phyloP scores from a whole-genome alignment of 2,113 vertebrate species.

The Mirounga angustirostris region DNA sequence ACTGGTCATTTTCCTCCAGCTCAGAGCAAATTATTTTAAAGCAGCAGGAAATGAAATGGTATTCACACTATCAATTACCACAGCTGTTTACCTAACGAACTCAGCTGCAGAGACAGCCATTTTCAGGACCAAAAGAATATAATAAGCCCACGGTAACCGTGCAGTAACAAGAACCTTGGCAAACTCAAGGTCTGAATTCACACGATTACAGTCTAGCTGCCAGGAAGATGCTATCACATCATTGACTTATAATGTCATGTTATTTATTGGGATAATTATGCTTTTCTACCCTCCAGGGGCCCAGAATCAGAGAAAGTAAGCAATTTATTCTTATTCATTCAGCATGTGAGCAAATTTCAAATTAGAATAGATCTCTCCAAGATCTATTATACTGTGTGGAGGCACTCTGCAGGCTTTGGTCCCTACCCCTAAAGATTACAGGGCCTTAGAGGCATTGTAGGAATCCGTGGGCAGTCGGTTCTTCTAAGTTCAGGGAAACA shows the following conservation, averaged over 20 bases:
- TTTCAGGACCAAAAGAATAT: constrained; percentile 55
- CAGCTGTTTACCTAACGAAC: constrained; percentile 79
- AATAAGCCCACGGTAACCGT: constrained; percentile 56
- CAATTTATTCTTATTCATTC: constrained; percentile 75
- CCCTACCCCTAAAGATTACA: constrained; percentile 59
- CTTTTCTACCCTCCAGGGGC: constrained; percentile 67
- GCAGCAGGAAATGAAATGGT: constrained; percentile 78
- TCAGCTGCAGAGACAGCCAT: constrained; percentile 57
- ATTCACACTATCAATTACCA: constrained; percentile 78
- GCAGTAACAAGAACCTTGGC: constrained; percentile 66
- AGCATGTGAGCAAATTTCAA: constrained; percentile 77
- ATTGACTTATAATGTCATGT: constrained; percentile 79
- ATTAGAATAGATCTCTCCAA: constrained; percentile 73
- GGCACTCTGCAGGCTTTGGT: neutral
- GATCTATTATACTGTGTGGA: constrained; percentile 36
- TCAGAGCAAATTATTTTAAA: constrained; percentile 75
- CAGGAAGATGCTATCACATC: constrained; percentile 72
- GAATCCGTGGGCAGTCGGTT: constrained; percentile 54
- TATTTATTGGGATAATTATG: constrained; percentile 83
- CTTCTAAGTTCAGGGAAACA: constrained; percentile 68
- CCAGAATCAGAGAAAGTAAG: constrained; percentile 69
- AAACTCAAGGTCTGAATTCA: constrained; percentile 41
- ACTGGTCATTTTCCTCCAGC: constrained; percentile 70
- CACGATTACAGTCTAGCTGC: constrained; percentile 67
- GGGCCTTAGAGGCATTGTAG: constrained; percentile 61